Evolutionary conservation across 2,797 vertebrate genomes (phyloP).

Genomic region (Clarias pachynema): DNA sequence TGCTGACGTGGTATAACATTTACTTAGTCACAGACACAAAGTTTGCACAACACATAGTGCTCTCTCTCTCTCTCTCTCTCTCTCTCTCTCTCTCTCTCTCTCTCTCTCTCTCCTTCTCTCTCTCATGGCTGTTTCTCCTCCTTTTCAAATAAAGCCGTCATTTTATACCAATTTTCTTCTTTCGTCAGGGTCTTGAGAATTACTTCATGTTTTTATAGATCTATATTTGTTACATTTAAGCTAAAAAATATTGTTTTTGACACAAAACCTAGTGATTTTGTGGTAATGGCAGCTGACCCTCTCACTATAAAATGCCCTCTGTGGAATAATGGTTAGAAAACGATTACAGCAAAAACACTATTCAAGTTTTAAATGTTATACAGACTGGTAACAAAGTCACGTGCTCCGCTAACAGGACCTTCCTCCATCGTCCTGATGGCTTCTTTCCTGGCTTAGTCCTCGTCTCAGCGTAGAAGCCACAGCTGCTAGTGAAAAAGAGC

Average conservation of each 20-base stretch:
- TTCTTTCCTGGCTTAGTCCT: constrained; percentile 48
- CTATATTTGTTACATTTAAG: background rate
- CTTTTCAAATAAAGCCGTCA: constrained; percentile 15
- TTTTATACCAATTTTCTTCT: too few species aligned
- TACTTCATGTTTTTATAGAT: background rate
- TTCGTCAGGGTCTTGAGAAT: background rate
- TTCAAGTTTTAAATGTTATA: constrained; percentile 26
- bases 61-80: background rate
- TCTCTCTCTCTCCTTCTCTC: too few species aligned
- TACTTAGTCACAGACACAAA: constrained; percentile 9
- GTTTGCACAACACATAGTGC: constrained; percentile 10
- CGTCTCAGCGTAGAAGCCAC: constrained; percentile 45
- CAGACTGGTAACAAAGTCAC: background rate
- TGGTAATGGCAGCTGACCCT: constrained; percentile 20
- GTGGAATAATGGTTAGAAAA: background rate
- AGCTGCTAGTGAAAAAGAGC: constrained; percentile 18
- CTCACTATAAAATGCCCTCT: constrained; percentile 10
- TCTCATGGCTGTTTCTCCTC: background rate
- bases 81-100: too few species aligned
- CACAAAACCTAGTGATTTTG: constrained; percentile 4
- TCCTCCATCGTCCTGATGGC: constrained; percentile 66
- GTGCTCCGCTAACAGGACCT: constrained; percentile 19
- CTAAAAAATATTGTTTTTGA: background rate
- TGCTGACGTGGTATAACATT: constrained; percentile 57
- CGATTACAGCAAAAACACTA: constrained; percentile 2